Conservation (phyloP, 2,888 invertebrate species). For the Ectemnius lituratus region DNA sequence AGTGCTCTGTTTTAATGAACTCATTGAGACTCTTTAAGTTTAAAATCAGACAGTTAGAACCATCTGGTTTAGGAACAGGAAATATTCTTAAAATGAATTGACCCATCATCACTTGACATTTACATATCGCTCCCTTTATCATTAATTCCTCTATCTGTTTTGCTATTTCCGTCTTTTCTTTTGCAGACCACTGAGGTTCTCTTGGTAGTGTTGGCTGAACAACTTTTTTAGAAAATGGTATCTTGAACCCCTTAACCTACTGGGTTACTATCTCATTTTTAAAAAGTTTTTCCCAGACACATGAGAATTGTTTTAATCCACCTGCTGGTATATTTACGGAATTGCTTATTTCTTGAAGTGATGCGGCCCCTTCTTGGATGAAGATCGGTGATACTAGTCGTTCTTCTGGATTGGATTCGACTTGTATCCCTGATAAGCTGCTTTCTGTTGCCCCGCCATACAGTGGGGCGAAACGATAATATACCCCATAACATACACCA, state of each 20-base stretch:
- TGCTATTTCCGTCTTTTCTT: slow-evolving; percentile 17
- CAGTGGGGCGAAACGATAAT: too few relatives aligned
- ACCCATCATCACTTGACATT: background rate
- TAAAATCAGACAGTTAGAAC: slow-evolving; percentile 37
- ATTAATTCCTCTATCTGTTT: slow-evolving; percentile 23
- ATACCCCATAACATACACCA: too few relatives aligned
- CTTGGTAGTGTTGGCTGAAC: slow-evolving; percentile 21
- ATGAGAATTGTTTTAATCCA: too few relatives aligned
- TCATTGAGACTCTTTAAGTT: slow-evolving; percentile 48
- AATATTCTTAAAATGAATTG: slow-evolving; percentile 40
- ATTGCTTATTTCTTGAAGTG: slow-evolving; percentile 39
- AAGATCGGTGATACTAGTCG: too few relatives aligned
- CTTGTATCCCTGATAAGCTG: too few relatives aligned
- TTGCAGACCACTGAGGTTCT: slow-evolving; percentile 23
- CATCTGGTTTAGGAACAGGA: slow-evolving; percentile 11
- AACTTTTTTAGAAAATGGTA: slow-evolving; percentile 36
- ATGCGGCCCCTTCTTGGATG: background rate
- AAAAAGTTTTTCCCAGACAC: slow-evolving; percentile 7
- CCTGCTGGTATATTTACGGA: slow-evolving; percentile 48
- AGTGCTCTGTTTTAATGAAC: slow-evolving; percentile 23
- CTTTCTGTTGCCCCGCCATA: too few relatives aligned
- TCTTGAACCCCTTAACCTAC: slow-evolving; percentile 46
- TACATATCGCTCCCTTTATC: slow-evolving; percentile 17
- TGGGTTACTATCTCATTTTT: slow-evolving; percentile 34
- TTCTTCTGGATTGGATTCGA: too few relatives aligned